Conservation (phyloP, 1,140 invertebrate genomes). For the Gryllus bimaculatus region DNA sequence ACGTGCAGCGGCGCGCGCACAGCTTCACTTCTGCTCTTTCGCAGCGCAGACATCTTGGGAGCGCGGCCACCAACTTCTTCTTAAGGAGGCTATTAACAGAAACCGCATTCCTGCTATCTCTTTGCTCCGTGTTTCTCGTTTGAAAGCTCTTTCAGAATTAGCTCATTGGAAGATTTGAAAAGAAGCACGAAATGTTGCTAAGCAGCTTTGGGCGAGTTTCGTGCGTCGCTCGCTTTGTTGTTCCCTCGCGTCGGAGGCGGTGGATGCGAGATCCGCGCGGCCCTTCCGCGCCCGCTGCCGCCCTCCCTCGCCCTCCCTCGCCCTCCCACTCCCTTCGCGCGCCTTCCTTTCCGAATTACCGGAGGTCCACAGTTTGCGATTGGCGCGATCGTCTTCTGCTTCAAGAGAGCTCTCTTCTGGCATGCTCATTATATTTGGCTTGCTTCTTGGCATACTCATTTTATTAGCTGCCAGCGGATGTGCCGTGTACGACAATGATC, state of each 20-base stretch:
- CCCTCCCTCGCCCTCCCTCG: neutral
- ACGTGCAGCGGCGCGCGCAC: no score
- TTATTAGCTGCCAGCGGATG: no score
- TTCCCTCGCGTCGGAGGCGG: neutral
- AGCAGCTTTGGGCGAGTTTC: neutral
- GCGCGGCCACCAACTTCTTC: neutral
- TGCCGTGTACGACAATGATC: no score
- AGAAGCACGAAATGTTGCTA: neutral
- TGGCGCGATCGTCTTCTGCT: no score
- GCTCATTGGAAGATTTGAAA: slow-evolving; percentile 1
- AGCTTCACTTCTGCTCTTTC: neutral
- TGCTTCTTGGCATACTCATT: no score
- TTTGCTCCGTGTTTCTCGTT: neutral
- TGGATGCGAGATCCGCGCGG: neutral
- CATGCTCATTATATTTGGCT: no score
- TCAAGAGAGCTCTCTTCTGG: no score
- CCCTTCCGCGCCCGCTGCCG: neutral
- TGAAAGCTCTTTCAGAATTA: neutral
- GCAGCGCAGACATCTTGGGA: neutral
- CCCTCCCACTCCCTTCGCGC: no score
- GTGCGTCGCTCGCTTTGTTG: neutral
- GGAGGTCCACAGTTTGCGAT: no score
- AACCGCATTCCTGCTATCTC: slow-evolving; percentile 3
- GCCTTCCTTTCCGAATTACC: no score
- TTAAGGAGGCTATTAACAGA: neutral